Evolutionary conservation across 2,113 vertebrate genomes (phyloP).

Genomic region (Loxodonta africana): DNA sequence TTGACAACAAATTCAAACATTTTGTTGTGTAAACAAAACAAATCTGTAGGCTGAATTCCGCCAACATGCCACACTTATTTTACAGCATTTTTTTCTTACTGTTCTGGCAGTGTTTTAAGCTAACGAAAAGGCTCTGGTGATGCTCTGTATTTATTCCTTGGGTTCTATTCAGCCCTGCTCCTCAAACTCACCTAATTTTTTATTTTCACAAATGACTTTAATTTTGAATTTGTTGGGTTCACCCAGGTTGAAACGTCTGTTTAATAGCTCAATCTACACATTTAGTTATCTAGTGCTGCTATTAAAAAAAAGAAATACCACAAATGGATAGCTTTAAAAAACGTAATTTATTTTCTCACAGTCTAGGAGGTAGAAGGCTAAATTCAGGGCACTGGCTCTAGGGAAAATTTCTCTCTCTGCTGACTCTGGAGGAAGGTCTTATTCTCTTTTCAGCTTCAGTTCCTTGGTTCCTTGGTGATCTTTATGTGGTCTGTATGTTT

Average conservation of each 20-base stretch:
- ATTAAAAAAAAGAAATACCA: no score
- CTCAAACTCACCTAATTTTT: not conserved
- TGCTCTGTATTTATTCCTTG: not conserved
- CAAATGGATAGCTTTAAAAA: no score
- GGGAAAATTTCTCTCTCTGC: no score
- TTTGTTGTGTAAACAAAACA: not conserved
- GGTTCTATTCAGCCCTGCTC: not conserved
- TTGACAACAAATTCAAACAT: slow-evolving; percentile 44
- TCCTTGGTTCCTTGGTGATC: no score
- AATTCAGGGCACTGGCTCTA: no score
- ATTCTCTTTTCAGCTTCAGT: no score
- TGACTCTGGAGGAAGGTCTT: no score
- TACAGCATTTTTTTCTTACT: not conserved
- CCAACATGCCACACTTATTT: not conserved
- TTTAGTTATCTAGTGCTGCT: no score
- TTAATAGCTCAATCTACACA: not conserved
- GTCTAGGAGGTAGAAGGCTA: no score
- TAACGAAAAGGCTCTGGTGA: not conserved
- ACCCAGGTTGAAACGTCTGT: not conserved
- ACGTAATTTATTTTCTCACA: no score
- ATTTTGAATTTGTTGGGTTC: not conserved
- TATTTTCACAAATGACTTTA: not conserved
- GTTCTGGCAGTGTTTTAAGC: not conserved
- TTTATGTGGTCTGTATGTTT: no score
- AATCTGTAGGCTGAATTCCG: not conserved